Conservation (phyloP, 2,888 invertebrate genomes). For the Zygogramma bicolorata region DNA sequence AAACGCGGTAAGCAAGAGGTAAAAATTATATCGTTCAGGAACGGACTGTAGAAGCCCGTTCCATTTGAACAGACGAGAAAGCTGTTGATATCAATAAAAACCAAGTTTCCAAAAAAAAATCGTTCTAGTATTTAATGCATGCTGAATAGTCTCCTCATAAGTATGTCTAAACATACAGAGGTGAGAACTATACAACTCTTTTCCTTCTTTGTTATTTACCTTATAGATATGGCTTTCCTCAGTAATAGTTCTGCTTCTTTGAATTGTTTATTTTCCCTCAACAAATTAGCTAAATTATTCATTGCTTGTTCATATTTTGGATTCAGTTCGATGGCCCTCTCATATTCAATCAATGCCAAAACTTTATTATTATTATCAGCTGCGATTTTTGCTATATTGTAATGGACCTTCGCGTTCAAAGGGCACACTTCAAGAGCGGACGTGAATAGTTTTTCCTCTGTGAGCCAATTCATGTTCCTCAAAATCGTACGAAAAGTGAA, state of each 20-base stretch:
- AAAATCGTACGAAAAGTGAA: slow-evolving; percentile 69
- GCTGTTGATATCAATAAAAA: too few species aligned
- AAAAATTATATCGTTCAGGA: too few species aligned
- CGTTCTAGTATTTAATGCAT: too few species aligned
- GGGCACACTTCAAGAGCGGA: slow-evolving; percentile 92
- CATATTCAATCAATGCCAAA: slow-evolving; percentile 84
- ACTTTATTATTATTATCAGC: slow-evolving; percentile 78
- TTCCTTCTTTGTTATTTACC: slow-evolving; percentile 71
- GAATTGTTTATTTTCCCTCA: slow-evolving; percentile 77
- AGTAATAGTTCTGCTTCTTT: slow-evolving; percentile 82
- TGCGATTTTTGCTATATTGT: slow-evolving; percentile 92
- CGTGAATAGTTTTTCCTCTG: slow-evolving; percentile 81
- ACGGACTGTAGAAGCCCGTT: too few species aligned
- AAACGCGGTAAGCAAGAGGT: too few species aligned
- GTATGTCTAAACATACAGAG: not conserved
- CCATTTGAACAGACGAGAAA: too few species aligned
- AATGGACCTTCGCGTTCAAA: slow-evolving; percentile 92
- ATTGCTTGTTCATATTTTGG: slow-evolving; percentile 91
- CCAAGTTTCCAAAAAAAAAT: too few species aligned
- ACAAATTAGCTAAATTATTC: slow-evolving; percentile 92
- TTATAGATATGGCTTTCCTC: slow-evolving; percentile 77
- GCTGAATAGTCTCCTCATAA: too few species aligned
- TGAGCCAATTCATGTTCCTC: slow-evolving; percentile 84
- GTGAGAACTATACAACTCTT: not conserved
- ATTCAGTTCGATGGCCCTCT: slow-evolving; percentile 71